These are phyloP conservation scores for Chrysocyon brachyurus DNA, from an alignment of 2,797 vertebrate genomes.

Conservation along the genomic window DNA sequence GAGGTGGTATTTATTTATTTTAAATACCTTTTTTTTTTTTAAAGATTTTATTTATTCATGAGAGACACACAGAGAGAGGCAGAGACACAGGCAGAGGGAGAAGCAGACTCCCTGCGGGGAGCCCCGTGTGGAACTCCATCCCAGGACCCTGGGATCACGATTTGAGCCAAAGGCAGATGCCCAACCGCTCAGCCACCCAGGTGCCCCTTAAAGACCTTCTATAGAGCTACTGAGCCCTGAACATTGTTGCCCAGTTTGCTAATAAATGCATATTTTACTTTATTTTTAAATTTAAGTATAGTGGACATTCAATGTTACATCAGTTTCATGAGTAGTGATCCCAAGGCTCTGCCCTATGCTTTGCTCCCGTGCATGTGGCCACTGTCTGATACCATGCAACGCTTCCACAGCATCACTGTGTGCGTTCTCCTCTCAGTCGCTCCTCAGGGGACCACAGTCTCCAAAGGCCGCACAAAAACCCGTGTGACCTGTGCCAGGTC, in stretches of 20 bases:
- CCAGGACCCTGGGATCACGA: no score
- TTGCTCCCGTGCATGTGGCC: neutral
- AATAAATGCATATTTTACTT: neutral
- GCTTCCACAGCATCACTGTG: neutral
- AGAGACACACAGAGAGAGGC: no score
- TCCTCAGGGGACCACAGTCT: neutral
- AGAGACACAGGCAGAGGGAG: no score
- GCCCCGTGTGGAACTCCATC: no score
- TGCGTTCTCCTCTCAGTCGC: neutral
- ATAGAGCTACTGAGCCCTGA: neutral
- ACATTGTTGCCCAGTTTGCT: neutral
- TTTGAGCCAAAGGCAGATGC: no score
- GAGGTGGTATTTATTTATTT: neutral
- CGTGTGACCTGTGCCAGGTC: neutral
- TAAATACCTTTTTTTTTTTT: neutral
- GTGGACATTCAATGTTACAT: neutral
- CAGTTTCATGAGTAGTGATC: neutral
- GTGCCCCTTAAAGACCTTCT: neutral
- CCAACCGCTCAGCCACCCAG: no score
- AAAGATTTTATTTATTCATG: no score
- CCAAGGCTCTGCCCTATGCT: neutral
- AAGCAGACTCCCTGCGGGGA: no score
- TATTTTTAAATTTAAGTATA: neutral
- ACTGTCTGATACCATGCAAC: neutral
- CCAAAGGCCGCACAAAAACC: neutral